Evolutionary conservation across 37 sponge, comb jelly and placozoan genomes (phyloP).

Genomic region (Mnemiopsis leidyi): DNA sequence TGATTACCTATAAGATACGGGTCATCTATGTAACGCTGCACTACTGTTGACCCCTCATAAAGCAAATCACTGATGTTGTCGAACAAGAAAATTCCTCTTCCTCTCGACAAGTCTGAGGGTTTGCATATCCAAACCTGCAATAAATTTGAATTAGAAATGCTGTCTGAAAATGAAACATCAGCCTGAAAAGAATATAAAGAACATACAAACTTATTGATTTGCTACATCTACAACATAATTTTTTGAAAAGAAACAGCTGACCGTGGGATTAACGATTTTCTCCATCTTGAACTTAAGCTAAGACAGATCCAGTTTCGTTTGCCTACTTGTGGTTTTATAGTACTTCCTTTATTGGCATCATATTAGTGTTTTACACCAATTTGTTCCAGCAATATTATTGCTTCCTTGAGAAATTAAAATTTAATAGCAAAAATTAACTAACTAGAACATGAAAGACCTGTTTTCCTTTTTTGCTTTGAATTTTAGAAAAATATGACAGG

Average conservation of each 20-base stretch:
- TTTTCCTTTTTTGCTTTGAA: conserved; percentile 36
- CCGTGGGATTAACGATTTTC: no score
- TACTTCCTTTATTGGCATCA: no score
- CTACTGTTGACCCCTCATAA: conserved; percentile 66
- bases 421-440: background rate
- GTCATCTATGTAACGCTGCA: conserved; percentile 63
- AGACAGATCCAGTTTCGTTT: no score
- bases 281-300: no score
- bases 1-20: conserved; percentile 54
- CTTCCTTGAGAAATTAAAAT: no score
- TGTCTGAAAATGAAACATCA: background rate
- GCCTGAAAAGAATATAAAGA: background rate
- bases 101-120: conserved; percentile 67
- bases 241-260: no score
- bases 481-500: conserved; percentile 42
- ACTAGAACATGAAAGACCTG: background rate
- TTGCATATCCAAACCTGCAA: conserved; percentile 67
- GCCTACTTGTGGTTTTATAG: no score
- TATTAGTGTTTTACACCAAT: no score
- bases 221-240: no score
- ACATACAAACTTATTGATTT: no score
- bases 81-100: conserved; percentile 64
- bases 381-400: no score
- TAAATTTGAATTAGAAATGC: background rate
- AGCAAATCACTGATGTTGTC: conserved; percentile 60